Conservation (phyloP, 2,888 invertebrate genomes). For the Theretra japonica region DNA sequence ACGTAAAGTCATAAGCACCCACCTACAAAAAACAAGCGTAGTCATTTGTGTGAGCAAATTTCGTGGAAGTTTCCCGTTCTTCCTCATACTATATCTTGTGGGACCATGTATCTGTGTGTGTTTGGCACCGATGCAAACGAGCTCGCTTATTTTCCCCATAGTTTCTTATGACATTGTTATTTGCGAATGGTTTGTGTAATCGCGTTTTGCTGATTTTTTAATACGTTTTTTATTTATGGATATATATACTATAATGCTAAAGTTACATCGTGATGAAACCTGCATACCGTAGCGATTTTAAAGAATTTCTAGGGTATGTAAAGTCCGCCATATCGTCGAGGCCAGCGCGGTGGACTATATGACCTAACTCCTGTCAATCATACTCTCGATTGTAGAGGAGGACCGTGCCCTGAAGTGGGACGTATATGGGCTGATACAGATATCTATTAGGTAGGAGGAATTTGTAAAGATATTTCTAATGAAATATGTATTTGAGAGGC, state of each 20-base stretch:
- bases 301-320: no score
- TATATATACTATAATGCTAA: no score
- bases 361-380: no score
- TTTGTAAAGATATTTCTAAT: no score
- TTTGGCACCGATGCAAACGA: conserved; percentile 32
- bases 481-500: no score
- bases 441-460: neutral
- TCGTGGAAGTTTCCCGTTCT: conserved; percentile 81
- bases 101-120: conserved; percentile 43
- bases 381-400: no score
- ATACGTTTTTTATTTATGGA: neutral
- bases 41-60: conserved; percentile 84
- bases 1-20: conserved; percentile 70
- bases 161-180: conserved; percentile 31
- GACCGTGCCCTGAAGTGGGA: no score
- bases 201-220: neutral
- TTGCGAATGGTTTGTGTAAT: neutral
- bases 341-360: no score
- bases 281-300: no score
- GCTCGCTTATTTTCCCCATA: conserved; percentile 26
- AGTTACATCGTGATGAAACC: no score
- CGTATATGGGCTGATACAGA: no score
- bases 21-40: conserved; percentile 83
- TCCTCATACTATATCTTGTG: conserved; percentile 66
- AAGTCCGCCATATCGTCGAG: no score